phyloP scores from a whole-genome alignment of 1,140 invertebrate genomes.

The Atta cephalotes region DNA sequence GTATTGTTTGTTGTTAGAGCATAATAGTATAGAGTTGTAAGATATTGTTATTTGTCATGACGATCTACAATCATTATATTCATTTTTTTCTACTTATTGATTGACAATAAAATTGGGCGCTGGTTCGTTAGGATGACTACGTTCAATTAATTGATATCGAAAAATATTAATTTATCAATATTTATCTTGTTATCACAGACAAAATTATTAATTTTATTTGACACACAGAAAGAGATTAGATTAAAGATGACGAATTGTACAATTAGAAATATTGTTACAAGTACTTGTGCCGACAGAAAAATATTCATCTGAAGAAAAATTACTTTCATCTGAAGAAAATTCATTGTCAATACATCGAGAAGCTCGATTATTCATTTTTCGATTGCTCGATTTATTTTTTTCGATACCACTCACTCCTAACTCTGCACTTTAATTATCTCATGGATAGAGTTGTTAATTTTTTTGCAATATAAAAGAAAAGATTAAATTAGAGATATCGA shows the following conservation, averaged over 20 bases:
- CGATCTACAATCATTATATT: background rate
- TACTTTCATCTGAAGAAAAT: background rate
- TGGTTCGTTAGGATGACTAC: background rate
- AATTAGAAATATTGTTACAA: background rate
- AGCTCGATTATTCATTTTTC: background rate
- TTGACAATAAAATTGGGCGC: background rate
- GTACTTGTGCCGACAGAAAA: background rate
- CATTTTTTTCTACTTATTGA: background rate
- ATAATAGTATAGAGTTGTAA: background rate
- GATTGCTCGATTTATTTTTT: background rate
- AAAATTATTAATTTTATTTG: conserved; percentile 5
- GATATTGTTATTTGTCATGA: background rate
- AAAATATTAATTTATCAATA: background rate
- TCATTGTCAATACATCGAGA: background rate
- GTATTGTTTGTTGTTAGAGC: background rate
- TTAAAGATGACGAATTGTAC: background rate
- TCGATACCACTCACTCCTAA: background rate
- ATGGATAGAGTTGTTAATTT: background rate
- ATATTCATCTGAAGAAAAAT: background rate
- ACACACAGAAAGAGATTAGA: background rate
- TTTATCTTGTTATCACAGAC: background rate
- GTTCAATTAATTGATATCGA: background rate
- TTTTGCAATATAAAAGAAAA: background rate
- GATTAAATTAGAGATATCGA: background rate
- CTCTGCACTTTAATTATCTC: background rate